Evolutionary conservation across 2,113 vertebrate genomes (phyloP).

Genomic region (Theropithecus gelada): DNA sequence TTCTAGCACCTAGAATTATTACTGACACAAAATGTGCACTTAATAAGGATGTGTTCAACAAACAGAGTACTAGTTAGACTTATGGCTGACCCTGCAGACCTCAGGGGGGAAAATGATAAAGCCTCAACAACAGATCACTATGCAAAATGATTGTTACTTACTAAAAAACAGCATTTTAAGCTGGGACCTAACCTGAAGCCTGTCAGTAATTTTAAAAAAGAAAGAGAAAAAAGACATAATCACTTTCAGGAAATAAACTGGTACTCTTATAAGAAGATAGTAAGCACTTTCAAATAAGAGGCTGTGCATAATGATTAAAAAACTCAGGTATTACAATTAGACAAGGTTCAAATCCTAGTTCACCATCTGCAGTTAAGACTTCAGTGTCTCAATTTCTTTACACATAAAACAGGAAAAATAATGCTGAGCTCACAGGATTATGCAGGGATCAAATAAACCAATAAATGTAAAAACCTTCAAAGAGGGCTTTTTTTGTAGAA

Average conservation of each 20-base stretch:
- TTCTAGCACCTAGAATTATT: background rate
- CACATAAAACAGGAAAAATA: background rate
- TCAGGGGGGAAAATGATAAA: background rate
- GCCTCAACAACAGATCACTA: background rate
- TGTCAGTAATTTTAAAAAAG: background rate
- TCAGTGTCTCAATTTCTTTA: background rate
- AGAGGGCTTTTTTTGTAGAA: background rate
- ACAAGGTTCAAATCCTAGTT: background rate
- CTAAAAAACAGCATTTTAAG: background rate
- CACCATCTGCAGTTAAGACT: background rate
- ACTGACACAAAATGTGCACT: background rate
- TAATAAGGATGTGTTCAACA: background rate
- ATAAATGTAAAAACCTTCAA: background rate
- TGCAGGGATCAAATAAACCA: background rate
- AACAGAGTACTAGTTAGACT: background rate
- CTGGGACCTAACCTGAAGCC: background rate
- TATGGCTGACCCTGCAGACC: background rate
- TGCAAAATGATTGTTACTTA: background rate
- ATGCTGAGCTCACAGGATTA: background rate
- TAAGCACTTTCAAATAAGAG: slow-evolving; percentile 12
- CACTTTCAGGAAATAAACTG: slow-evolving; percentile 6
- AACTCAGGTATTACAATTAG: background rate
- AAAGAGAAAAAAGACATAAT: background rate
- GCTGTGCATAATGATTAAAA: background rate
- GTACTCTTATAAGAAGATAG: background rate